Base-by-base conservation (phyloP, 2,888 invertebrate species). In the Sicus ferrugineus region DNA sequence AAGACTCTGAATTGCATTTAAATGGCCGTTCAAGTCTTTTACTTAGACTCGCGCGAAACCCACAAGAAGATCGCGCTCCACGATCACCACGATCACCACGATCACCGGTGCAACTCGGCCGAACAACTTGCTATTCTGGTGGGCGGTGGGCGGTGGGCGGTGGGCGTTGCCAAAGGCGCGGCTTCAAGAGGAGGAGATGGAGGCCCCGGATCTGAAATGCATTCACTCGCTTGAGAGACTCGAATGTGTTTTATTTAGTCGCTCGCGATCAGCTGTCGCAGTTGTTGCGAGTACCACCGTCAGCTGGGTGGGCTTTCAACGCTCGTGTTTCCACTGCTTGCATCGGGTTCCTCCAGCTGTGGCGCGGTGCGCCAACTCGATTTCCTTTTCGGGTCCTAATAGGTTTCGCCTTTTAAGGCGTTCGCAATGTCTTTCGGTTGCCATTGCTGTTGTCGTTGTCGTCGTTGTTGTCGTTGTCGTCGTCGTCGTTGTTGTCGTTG, bases 371-470 rank as follows among this genome's bases (percentile, higher is more conserved):
- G 73, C 73, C 73, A 71, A 62, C 48, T 42, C 23, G 70, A 70
- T 79, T 77, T 72, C 79, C 79, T 78, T 79, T 77, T 80, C 76
- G 74, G 77, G 79, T 70, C 75, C 77, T 79, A 80, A 80, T 79
- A 77, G 79, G 80, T 80, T 79, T 79, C 78, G 80, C 80, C 79
- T 78, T 80, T 78, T 79, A 80, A 80, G 79, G 80, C 74, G 72
- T 76, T 75, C 73, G 73, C 75, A 78, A 77, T 77, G 77, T 77
- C 72, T 76, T 77, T 74, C 70, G 52, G 42, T 23, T 16, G 63
- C 26, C 46, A 30, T 16, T 68, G 69, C 23, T 72, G 67, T 46
- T 72, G 72, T 38, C 59, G 34, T 34, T 66, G 34, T 4, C 21
- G 28, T 38, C n/a, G 67, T 59, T 21, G 59, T 76, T 74, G 74